Conservation (phyloP, 2,888 invertebrate species). For the Dorcus parallelipipedus region DNA sequence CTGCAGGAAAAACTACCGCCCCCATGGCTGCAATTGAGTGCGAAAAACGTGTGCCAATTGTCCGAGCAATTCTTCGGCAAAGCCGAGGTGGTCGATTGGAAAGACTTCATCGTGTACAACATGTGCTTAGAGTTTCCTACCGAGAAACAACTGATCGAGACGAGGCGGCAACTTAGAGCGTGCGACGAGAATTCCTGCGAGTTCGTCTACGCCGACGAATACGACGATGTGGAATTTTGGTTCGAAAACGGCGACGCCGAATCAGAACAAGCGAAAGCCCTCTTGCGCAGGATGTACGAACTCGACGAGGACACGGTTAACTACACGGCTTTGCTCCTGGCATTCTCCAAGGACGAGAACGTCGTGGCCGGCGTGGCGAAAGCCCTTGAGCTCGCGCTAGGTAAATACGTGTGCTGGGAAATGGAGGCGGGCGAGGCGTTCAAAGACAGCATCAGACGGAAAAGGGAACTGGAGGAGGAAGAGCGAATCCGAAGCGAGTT, state of each 20-base stretch:
- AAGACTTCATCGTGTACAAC: conserved; percentile 62
- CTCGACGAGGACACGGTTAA: conserved; percentile 52
- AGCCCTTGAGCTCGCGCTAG: conserved; percentile 57
- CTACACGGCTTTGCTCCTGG: conserved; percentile 61
- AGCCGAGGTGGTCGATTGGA: conserved; percentile 60
- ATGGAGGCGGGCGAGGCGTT: conserved; percentile 52
- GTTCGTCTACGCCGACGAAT: conserved; percentile 42
- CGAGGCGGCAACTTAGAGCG: conserved; percentile 51
- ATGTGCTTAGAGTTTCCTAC: conserved; percentile 56
- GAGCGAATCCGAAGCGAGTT: conserved; percentile 3
- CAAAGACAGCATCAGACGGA: conserved; percentile 34
- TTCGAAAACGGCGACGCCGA: conserved; percentile 36
- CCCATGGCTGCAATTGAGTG: conserved; percentile 36
- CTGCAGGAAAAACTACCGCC: conserved; percentile 38
- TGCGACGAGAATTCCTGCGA: conserved; percentile 49
- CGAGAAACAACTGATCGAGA: conserved; percentile 53
- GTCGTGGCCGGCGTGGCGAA: conserved; percentile 56
- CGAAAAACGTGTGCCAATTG: conserved; percentile 10
- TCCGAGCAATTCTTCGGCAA: conserved; percentile 54
- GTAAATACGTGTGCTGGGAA: conserved; percentile 53
- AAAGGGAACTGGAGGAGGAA: conserved; percentile 24
- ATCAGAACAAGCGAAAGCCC: conserved; percentile 49
- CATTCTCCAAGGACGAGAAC: conserved; percentile 59
- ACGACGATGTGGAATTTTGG: conserved; percentile 44
- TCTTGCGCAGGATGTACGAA: conserved; percentile 58